Base-by-base conservation (phyloP, 2,888 invertebrate genomes). In the Aleiodes testaceus region DNA sequence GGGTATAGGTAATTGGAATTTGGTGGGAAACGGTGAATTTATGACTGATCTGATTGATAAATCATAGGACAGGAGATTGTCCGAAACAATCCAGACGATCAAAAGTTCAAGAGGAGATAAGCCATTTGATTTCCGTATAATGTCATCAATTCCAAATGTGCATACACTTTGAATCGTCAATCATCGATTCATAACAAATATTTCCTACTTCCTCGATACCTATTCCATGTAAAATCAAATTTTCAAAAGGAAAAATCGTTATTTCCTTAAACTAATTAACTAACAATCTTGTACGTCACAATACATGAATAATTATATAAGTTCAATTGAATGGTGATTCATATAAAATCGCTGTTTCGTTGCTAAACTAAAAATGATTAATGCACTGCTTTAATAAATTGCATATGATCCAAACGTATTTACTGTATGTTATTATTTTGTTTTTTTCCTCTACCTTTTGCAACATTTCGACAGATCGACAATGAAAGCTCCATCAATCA, bases 91-190 rank as follows among this genome's bases (percentile, higher is more conserved):
- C 18, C 36, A 59, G 59, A 59, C 59, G 36, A 59, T 59, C 36
- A 42, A 59, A 59, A 42, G 59, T 59, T 59, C 59, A 59, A 59
- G 59, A 42, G 11, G 9, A 16, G 59, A 59, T 59, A 59, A 59
- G 16, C 59, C 36, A 42, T 59, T 59, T 59, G 59, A 59, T 59
- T 59, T 59, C 59, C 59, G 59, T 11, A 30, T 16, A 42, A 20
- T 59, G 59, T 59, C 36, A 59, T 18, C 36, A 36, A 36, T 36
- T 59, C 18, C 42, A 26, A 18, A 42, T 59, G 42, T 36, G 36
- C 18, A 12, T 59, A 26, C 53, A 9, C 53, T n/a, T 26, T 7
- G 14, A 59, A 18, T 42, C 3, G 30, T 30, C 7, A 30, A 26
- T 36, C 26, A 59, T 36, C 14, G 16, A 59, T 42, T 59, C 42